Conservation (phyloP, 1,140 invertebrate genomes). For the Leptinotarsa texana region DNA sequence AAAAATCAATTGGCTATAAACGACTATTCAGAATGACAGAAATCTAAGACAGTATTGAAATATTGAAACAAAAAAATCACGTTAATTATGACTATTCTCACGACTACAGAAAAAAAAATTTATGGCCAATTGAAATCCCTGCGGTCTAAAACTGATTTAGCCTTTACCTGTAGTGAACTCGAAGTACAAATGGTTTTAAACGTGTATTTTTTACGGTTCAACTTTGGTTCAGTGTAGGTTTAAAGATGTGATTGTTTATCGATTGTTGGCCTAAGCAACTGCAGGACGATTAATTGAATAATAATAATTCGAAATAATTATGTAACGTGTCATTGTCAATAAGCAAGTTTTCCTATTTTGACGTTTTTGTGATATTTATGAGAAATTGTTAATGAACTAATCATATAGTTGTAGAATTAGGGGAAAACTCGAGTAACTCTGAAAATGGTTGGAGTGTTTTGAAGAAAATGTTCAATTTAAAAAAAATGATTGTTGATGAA, state of each 20-base stretch:
- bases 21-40: no score
- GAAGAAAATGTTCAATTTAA: no score
- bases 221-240: not conserved
- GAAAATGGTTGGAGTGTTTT: constrained; percentile 15
- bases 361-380: constrained; percentile 42
- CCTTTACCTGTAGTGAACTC: constrained; percentile 10
- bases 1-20: not conserved
- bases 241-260: constrained; percentile 19
- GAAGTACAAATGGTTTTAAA: constrained; percentile 22
- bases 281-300: constrained; percentile 25
- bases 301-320: constrained; percentile 26
- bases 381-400: constrained; percentile 29
- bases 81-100: not conserved
- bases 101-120: not conserved
- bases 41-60: no score
- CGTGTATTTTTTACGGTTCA: constrained; percentile 6
- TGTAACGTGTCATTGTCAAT: constrained; percentile 36
- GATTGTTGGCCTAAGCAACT: constrained; percentile 32
- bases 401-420: constrained; percentile 32
- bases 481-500: no score
- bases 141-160: constrained; percentile 15
- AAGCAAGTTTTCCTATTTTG: constrained; percentile 34
- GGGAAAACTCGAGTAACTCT: constrained; percentile 19
- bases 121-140: constrained; percentile 22
- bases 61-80: no score